phyloP scores from a whole-genome alignment of 2,888 invertebrate genomes.

The Brachypterus glaber region DNA sequence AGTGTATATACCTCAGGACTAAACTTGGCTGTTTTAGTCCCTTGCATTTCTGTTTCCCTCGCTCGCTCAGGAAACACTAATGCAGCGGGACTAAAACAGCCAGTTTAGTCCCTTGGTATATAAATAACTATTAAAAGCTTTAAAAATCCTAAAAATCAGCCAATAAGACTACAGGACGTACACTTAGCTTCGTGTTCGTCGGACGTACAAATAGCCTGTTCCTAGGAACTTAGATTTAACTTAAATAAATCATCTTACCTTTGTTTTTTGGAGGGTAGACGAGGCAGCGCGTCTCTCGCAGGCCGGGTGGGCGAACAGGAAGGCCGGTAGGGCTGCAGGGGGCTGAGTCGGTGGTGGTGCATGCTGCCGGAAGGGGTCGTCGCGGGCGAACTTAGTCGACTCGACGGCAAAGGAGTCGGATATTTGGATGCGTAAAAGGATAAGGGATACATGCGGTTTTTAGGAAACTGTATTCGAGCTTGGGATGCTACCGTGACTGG shows the following conservation, averaged over 20 bases:
- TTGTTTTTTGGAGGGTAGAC: constrained; percentile 51
- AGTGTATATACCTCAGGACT: too few species aligned
- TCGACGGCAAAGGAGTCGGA: constrained; percentile 44
- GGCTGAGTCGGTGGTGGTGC: constrained; percentile 43
- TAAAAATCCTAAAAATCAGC: too few species aligned
- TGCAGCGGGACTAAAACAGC: too few species aligned
- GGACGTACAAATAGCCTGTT: too few species aligned
- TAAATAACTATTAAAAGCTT: too few species aligned
- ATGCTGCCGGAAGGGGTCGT: constrained; percentile 34
- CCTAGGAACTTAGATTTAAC: too few species aligned
- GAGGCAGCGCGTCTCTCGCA: constrained; percentile 42
- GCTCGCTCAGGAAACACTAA: too few species aligned
- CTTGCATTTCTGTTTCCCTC: too few species aligned
- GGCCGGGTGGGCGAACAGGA: constrained; percentile 50
- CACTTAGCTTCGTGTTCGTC: too few species aligned
- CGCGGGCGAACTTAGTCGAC: constrained; percentile 39
- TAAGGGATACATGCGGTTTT: constrained; percentile 70
- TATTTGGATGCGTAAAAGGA: constrained; percentile 61
- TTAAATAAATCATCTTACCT: constrained; percentile 18
- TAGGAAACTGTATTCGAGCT: constrained; percentile 76
- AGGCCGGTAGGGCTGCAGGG: constrained; percentile 28
- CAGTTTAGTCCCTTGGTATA: too few species aligned
- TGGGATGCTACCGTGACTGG: constrained; percentile 83
- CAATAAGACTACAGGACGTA: too few species aligned
- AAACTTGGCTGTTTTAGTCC: too few species aligned